Percentiles rank a stretch among this genome's conserved stretches.
These are phyloP conservation scores for Candidula unifasciata DNA, from an alignment of 2,888 invertebrate species.

Conservation along the genomic window DNA sequence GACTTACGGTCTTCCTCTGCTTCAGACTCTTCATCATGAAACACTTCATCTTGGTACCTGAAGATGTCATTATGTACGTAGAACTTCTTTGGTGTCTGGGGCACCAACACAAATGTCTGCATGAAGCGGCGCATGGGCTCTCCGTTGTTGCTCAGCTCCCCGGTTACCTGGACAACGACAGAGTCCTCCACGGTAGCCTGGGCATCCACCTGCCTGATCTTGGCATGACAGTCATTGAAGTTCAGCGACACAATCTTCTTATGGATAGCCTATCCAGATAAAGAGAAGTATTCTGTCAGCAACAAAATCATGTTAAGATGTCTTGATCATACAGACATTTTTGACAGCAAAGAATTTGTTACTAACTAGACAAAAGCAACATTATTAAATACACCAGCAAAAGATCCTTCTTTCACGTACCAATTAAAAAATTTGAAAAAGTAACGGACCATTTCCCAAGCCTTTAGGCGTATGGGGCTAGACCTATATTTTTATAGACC, in stretches of 20 bases:
- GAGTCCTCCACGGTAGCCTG: conserved; percentile 95
- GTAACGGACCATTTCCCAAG: too few species aligned
- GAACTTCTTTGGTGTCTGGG: conserved; percentile 97
- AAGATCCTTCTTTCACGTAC: too few species aligned
- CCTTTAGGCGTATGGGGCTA: too few species aligned
- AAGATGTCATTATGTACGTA: conserved; percentile 99
- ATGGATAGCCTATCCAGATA: conserved; percentile 88
- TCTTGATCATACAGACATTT: neutral
- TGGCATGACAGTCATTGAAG: conserved; percentile 97
- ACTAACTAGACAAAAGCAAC: too few species aligned
- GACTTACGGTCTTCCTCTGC: conserved; percentile 58
- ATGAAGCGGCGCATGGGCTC: conserved; percentile 98
- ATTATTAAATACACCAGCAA: too few species aligned
- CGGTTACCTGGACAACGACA: conserved; percentile 95
- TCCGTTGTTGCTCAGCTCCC: conserved; percentile 96
- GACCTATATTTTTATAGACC: too few species aligned
- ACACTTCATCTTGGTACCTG: conserved; percentile 92
- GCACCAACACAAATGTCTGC: conserved; percentile 96
- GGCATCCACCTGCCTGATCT: conserved; percentile 97
- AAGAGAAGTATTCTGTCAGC: neutral
- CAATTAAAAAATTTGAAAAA: too few species aligned
- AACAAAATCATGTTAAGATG: neutral
- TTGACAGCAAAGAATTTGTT: too few species aligned
- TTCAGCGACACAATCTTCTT: conserved; percentile 95
- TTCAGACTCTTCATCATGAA: conserved; percentile 82